phyloP scores from a whole-genome alignment of 2,113 vertebrate genomes.

The Python bivittatus region DNA sequence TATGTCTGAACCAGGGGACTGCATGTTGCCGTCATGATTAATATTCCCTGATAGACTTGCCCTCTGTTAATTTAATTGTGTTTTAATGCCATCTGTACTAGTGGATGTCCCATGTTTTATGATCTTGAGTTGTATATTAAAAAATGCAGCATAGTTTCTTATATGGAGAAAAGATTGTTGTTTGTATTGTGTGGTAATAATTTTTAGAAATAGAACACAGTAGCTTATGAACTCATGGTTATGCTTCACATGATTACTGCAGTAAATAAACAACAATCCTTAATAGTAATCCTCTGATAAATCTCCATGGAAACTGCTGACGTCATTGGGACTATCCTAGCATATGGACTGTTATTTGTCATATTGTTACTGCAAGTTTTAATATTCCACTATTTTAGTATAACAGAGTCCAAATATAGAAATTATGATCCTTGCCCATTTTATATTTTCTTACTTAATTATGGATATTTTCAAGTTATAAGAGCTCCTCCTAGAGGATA shows the following conservation, averaged over 20 bases:
- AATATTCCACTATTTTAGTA: neutral
- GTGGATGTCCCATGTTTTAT: neutral
- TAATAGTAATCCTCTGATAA: neutral
- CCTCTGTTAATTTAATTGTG: neutral
- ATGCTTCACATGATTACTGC: neutral
- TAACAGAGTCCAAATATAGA: neutral
- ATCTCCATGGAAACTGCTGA: neutral
- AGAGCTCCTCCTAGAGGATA: conserved; percentile 38
- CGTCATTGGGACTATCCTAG: neutral
- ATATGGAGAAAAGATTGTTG: neutral
- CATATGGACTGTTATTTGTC: neutral
- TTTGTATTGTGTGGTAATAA: neutral
- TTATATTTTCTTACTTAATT: neutral
- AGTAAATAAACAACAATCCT: neutral
- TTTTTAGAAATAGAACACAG: neutral
- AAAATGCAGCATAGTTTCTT: neutral
- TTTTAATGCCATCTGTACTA: neutral
- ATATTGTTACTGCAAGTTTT: neutral
- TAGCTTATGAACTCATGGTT: neutral
- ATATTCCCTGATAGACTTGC: neutral
- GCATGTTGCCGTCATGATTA: neutral
- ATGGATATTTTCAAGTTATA: conserved; percentile 12
- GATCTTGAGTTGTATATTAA: neutral
- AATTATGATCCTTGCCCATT: neutral
- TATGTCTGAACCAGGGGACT: neutral